A percentile compares a stretch with the other conserved stretches of the same genome.
These are phyloP conservation scores for Peromyscus maniculatus DNA, from an alignment of 2,113 vertebrate species.

Conservation along the genomic window DNA sequence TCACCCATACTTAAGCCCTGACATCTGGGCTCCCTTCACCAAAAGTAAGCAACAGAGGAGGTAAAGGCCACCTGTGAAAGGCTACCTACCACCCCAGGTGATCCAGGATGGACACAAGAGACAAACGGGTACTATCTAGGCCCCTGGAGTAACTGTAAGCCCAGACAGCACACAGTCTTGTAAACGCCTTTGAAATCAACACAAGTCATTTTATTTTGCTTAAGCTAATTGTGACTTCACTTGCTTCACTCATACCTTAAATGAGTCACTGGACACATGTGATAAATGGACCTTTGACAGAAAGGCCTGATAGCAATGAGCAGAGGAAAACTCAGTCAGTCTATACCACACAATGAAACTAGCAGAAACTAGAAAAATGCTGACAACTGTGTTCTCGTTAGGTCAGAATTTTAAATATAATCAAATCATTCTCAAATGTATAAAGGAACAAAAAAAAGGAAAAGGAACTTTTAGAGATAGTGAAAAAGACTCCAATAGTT, in stretches of 20 bases:
- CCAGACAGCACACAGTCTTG: not conserved
- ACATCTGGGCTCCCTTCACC: not conserved
- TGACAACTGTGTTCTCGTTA: slow-evolving; percentile 36
- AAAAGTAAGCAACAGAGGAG: not conserved
- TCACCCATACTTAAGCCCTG: not conserved
- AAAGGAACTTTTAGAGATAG: slow-evolving; percentile 68
- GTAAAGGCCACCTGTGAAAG: not conserved
- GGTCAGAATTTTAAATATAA: slow-evolving; percentile 70
- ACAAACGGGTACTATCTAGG: not conserved
- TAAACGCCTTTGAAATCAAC: slow-evolving; percentile 27
- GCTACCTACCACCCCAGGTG: not conserved
- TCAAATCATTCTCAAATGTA: slow-evolving; percentile 42
- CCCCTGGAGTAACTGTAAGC: not conserved
- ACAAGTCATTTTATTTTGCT: slow-evolving; percentile 53
- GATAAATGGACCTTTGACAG: not conserved
- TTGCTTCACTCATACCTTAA: slow-evolving; percentile 45
- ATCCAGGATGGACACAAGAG: not conserved
- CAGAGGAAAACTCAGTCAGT: slow-evolving; percentile 30
- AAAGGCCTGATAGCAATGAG: slow-evolving; percentile 35
- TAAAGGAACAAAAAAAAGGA: slow-evolving; percentile 70
- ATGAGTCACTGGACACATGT: slow-evolving; percentile 34
- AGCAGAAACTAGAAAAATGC: slow-evolving; percentile 55
- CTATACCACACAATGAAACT: slow-evolving; percentile 36
- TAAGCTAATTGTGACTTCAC: not conserved
- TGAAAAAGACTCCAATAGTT: slow-evolving; percentile 61